Percentiles rank a stretch among this genome's conserved stretches.
phyloP scores from a whole-genome alignment of 2,113 vertebrate species.

The Etheostoma spectabile region DNA sequence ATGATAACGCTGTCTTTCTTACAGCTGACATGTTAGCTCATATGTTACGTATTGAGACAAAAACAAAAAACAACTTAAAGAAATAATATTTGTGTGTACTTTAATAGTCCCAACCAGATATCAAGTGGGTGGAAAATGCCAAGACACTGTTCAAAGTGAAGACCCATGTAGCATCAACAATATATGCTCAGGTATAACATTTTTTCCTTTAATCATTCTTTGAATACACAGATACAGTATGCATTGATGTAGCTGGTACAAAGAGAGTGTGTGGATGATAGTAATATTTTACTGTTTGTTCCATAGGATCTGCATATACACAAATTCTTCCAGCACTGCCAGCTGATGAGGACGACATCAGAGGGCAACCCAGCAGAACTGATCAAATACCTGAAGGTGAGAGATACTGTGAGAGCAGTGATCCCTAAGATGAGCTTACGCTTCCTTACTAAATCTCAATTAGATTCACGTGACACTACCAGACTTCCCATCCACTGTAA shows the following conservation, averaged over 20 bases:
- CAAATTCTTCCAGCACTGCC: conserved; percentile 97
- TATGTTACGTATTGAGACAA: neutral
- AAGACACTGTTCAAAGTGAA: conserved; percentile 93
- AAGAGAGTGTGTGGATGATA: neutral
- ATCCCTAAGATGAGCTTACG: neutral
- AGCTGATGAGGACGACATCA: conserved; percentile 87
- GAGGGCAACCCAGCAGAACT: conserved; percentile 91
- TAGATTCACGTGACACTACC: neutral
- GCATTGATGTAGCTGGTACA: neutral
- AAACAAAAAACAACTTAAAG: neutral
- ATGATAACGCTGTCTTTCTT: too few relatives aligned
- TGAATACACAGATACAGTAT: neutral
- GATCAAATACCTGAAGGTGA: conserved; percentile 95
- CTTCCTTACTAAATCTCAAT: neutral
- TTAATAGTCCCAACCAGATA: conserved; percentile 84
- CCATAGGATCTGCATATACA: conserved; percentile 94
- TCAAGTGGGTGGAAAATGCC: conserved; percentile 96
- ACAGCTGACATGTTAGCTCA: neutral
- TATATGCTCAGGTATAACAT: conserved; percentile 91
- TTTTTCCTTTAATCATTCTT: neutral
- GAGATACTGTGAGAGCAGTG: neutral
- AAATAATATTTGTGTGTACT: neutral
- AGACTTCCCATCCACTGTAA: neutral
- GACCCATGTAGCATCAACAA: conserved; percentile 91
- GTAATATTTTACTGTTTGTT: conserved; percentile 13